Percentiles rank a stretch among this genome's conserved stretches.
Evolutionary conservation across 2,113 vertebrate species (phyloP).

Genomic region (Rynchops niger): DNA sequence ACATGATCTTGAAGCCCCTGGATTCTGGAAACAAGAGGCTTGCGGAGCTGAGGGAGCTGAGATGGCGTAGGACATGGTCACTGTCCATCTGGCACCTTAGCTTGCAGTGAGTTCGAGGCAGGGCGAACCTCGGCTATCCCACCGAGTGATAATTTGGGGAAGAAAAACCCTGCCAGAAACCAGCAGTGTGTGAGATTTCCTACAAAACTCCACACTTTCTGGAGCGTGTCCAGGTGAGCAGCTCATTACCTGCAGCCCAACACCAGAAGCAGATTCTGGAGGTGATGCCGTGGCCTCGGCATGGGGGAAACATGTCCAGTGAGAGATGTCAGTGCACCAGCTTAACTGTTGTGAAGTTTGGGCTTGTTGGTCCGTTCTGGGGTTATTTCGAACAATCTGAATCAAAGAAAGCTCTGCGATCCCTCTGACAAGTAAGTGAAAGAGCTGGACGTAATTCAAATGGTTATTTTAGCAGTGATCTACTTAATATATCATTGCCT

Average conservation of each 20-base stretch:
- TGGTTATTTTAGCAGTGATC: neutral
- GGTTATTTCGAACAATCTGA: neutral
- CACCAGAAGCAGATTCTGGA: neutral
- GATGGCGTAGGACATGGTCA: fast-evolving
- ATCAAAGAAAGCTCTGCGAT: neutral
- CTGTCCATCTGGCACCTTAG: neutral
- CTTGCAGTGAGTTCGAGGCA: fast-evolving
- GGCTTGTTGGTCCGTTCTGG: neutral
- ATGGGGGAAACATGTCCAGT: neutral
- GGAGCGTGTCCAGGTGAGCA: fast-evolving
- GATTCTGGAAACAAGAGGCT: neutral
- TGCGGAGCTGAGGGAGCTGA: neutral
- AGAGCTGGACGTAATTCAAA: neutral
- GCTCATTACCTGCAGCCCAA: neutral
- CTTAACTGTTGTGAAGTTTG: neutral
- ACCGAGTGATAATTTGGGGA: neutral
- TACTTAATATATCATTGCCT: neutral
- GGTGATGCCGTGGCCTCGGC: fast-evolving
- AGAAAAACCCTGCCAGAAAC: neutral
- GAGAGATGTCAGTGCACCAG: too few relatives aligned
- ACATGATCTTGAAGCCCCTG: neutral
- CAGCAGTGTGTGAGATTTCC: neutral
- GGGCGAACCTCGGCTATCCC: neutral
- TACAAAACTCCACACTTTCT: neutral
- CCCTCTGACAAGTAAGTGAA: neutral